Evolutionary conservation across 2,888 invertebrate genomes (phyloP).

Genomic region (Troides oblongomaculatus): DNA sequence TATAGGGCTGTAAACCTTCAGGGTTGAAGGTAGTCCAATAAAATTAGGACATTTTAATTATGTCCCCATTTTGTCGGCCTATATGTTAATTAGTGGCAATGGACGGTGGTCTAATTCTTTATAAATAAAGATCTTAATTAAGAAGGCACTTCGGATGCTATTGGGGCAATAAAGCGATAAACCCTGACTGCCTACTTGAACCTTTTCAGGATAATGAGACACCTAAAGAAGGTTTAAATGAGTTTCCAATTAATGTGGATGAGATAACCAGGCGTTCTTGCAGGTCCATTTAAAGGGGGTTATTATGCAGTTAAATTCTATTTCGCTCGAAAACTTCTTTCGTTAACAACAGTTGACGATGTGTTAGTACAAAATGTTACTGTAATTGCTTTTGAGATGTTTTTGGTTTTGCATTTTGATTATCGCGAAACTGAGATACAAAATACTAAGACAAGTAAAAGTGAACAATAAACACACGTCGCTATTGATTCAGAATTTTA

Average conservation of each 20-base stretch:
- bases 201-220: conserved; percentile 50
- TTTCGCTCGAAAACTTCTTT: neutral
- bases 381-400: too few relatives aligned
- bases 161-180: conserved; percentile 69
- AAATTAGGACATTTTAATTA: conserved; percentile 79
- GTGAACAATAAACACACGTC: too few relatives aligned
- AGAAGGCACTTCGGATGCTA: conserved; percentile 51
- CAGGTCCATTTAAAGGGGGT: conserved; percentile 17
- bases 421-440: too few relatives aligned
- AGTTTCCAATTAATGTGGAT: conserved; percentile 28
- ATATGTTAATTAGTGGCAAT: conserved; percentile 51
- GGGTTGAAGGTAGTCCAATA: conserved; percentile 59
- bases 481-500: too few relatives aligned
- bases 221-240: conserved; percentile 37
- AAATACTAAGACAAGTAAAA: too few relatives aligned
- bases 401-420: too few relatives aligned
- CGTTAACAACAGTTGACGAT: too few relatives aligned
- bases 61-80: conserved; percentile 73
- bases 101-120: conserved; percentile 73
- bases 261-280: conserved; percentile 25
- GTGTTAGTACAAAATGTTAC: too few relatives aligned
- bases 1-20: conserved; percentile 59
- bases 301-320: conserved; percentile 25
- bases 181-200: conserved; percentile 69
- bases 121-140: conserved; percentile 69